phyloP scores from a whole-genome alignment of 1,140 invertebrate species.

The Drosophila takahashii region DNA sequence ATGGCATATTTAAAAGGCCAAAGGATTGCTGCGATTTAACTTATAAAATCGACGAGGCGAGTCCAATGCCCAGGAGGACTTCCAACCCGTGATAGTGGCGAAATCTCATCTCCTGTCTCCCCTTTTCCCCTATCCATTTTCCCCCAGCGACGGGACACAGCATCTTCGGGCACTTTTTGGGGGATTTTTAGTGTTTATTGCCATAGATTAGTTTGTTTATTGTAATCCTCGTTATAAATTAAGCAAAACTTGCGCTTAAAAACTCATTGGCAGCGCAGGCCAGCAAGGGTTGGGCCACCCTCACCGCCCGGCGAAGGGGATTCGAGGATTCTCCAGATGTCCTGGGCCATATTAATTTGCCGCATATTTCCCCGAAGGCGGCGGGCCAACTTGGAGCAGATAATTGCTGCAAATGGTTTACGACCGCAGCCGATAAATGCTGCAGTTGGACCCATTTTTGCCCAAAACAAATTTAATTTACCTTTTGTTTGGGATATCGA shows the following conservation, averaged over 20 bases:
- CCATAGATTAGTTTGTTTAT: constrained; percentile 82
- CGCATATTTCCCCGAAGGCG: constrained; percentile 75
- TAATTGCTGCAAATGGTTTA: constrained; percentile 81
- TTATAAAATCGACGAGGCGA: constrained; percentile 60
- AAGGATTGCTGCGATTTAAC: constrained; percentile 79
- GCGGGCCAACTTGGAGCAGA: constrained; percentile 63
- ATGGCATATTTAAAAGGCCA: constrained; percentile 81
- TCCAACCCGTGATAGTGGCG: constrained; percentile 21
- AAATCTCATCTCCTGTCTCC: constrained; percentile 34
- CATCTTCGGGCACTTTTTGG: constrained; percentile 62
- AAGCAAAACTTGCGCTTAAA: constrained; percentile 77
- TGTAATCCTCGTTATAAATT: constrained; percentile 83
- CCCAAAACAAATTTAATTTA: background rate
- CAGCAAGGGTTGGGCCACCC: constrained; percentile 53
- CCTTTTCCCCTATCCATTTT: background rate
- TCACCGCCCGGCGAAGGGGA: background rate
- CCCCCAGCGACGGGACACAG: constrained; percentile 19
- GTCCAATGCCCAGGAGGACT: constrained; percentile 29
- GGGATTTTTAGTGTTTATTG: constrained; percentile 83
- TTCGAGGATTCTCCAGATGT: constrained; percentile 8
- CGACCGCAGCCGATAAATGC: constrained; percentile 68
- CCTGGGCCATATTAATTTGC: constrained; percentile 66
- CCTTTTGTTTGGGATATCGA: background rate
- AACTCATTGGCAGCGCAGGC: constrained; percentile 50
- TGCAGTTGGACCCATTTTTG: constrained; percentile 7